Base-by-base conservation (phyloP, 2,888 invertebrate genomes). In the Uropetala carovei region DNA sequence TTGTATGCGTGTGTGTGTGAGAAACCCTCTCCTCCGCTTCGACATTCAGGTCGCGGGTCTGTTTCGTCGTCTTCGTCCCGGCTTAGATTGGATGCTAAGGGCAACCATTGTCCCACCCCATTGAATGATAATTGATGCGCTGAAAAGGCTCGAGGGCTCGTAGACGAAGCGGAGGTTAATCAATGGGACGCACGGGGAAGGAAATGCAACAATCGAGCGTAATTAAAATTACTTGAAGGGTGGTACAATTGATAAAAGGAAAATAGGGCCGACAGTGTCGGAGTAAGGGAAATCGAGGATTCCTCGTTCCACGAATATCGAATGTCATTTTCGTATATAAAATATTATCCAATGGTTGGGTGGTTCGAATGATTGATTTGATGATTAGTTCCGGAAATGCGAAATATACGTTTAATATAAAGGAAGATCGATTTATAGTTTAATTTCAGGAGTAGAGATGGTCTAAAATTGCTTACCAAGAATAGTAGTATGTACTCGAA, bases 211-310 rank as follows among this genome's bases (percentile, higher is more conserved):
- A 75, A 75, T 75, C 75, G 75, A 75, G 22, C 22, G 75, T 75
- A 75, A 75, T 75, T 75, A 75, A 75, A 75, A 75, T 27, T 75
- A 75, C 75, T 75, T 27, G 75, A n/a, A 68, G 68, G 68, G 68
- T 10, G 43, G 64, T 22, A 75, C 75, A 75, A 75, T 75, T 75
- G 75, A 75, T 75, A 75, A 75, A 22, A 11, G 75, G 22, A 43
- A 43, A 43, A 43, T 43, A 43, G 43, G 43, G 43, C 43, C 7
- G 22, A 22, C n/a, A 27, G 64, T 8, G 14, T 64, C 13, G 68
- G n/a, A 75, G 75, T 75, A 27, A 75, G n/a, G 22, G 75, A 75
- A 75, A 75, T 75, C 75, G 13, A 13, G 75, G 75, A 5, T 27
- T 22, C 22, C 13, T 75, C 75, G 0, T 13, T 5, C 43, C 43